These are phyloP conservation scores for Therioaphis trifolii DNA, from an alignment of 2,888 invertebrate species.

Conservation along the genomic window DNA sequence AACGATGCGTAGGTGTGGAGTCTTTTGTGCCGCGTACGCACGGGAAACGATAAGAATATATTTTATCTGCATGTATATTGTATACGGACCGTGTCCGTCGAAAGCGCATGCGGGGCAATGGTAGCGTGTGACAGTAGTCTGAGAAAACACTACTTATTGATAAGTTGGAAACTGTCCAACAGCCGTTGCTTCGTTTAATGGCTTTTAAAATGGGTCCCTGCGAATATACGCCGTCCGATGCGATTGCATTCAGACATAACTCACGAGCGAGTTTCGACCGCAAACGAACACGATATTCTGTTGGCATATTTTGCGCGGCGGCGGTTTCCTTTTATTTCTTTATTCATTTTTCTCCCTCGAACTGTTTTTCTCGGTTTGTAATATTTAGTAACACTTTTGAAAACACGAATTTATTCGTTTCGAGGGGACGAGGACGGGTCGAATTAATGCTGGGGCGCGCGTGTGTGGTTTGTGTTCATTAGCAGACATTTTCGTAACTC, in stretches of 20 bases:
- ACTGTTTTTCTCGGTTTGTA: background rate
- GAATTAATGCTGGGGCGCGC: too few species aligned
- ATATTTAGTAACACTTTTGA: background rate
- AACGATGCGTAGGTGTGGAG: too few species aligned
- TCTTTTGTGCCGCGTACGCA: too few species aligned
- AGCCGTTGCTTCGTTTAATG: slow-evolving; percentile 26
- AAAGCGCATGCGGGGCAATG: background rate
- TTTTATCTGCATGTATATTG: background rate
- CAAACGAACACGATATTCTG: slow-evolving; percentile 1
- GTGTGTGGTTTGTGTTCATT: too few species aligned
- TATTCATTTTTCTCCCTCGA: background rate
- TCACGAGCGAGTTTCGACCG: background rate
- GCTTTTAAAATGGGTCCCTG: slow-evolving; percentile 42
- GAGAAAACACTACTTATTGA: slow-evolving; percentile 50
- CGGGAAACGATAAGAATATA: background rate
- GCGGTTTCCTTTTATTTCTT: background rate
- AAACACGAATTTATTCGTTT: background rate
- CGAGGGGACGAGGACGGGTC: too few species aligned
- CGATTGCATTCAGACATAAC: slow-evolving; percentile 13
- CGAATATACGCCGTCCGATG: slow-evolving; percentile 1
- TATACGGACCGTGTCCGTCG: background rate
- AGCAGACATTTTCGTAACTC: too few species aligned
- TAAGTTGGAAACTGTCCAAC: slow-evolving; percentile 51
- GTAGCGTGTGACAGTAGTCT: background rate
- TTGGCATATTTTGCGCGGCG: background rate